Base-by-base conservation (phyloP, 1,140 invertebrate genomes). In the Capitella teleta region DNA sequence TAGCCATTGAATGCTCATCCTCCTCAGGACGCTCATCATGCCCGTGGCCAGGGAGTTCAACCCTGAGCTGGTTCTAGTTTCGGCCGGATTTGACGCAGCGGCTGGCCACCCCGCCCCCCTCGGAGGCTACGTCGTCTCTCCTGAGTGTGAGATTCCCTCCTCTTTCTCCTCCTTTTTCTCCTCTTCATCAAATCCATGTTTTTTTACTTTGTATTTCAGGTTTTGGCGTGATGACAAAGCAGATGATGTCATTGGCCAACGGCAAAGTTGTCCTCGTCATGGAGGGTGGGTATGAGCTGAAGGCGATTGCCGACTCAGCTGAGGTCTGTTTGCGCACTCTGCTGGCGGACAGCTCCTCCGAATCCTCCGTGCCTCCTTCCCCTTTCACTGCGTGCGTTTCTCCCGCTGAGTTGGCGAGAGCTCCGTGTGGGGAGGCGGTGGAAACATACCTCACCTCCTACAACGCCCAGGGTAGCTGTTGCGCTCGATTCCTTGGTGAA, bases 31-130 rank as follows among this genome's bases (percentile, higher is more conserved):
- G 2, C 57, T 73, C 10, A 57, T 73, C n/a, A 68, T 73, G 64
- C 70, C 70, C 8, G 68, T 73, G 28, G 69, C 66, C 8, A 62
- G 61, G 32, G 85, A 90, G 63, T 98, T 92, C 73, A 80, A 85
- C 61, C 94, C 95, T 2, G 90, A 97, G 66, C 81, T 98, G 57
- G 82, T 98, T 25, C 76, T 98, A 23, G 93, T 98, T 21, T 98
- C 93, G 2, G 87, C 91, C 51, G 95, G 95, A 24, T 99, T 98
- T 74, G 95, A 98, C 76, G 94, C 92, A 3, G 91, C 93, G 6
- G 75, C 79, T 16, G 93, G 93, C n/a, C 94, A 98, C 74, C 80
- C 88, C 1, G 80, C 89, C 16, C 91, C 91, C 0, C 78, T 98
- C 21, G 95, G 95, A 44, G 95, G 94, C 44, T 98, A 96, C 72